Base-by-base conservation (phyloP, 2,797 vertebrate species). In the Tapirus indicus region DNA sequence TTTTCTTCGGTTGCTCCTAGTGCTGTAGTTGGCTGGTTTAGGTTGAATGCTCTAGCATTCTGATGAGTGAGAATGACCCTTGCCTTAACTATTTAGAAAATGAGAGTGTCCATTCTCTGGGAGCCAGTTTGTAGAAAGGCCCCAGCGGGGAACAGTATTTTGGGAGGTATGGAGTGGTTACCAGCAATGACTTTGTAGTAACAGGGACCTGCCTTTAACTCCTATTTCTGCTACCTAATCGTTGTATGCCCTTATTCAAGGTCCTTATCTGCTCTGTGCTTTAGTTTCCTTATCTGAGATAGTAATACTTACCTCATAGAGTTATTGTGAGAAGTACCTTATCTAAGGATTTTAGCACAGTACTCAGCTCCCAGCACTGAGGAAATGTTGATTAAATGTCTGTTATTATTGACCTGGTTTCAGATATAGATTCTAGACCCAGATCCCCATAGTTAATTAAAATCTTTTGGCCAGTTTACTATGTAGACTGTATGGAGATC, bases 221-320 rank as follows among this genome's bases (percentile, higher is more conserved):
- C 11, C 60, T 9, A 13, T 66, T 95, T 71, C 69, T 89, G 32
- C 32, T 20, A 5, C 23, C 17, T 83, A 41, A 29, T 89, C 52
- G 20, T 25, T 80, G 0, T 49, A 18, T 96, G n/a, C 18, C 58
- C 38, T 93, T 88, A 2, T 47, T 90, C 29, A 85, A 88, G 17
- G n/a, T 44, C 27, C 21, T 72, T 84, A 71, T 2, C 20, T 69
- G 6, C 6, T 92, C 32, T 35, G 35, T 93, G 32, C 21, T 74
- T 94, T 58, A 66, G n/a, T 94, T 94, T 95, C n/a, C 49, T 91
- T 32, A 38, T 52, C 49, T 92, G 75, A 91, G 62, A 16, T 79
- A 71, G 25, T 72, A 75, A 52, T 44, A 54, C 7, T 35, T 25
- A 12, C 56, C 12, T 58, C 4, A 41, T 14, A 54, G 54, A 54